Evolutionary conservation across 2,888 invertebrate genomes (phyloP).

Genomic region (Aleiodes alternator): DNA sequence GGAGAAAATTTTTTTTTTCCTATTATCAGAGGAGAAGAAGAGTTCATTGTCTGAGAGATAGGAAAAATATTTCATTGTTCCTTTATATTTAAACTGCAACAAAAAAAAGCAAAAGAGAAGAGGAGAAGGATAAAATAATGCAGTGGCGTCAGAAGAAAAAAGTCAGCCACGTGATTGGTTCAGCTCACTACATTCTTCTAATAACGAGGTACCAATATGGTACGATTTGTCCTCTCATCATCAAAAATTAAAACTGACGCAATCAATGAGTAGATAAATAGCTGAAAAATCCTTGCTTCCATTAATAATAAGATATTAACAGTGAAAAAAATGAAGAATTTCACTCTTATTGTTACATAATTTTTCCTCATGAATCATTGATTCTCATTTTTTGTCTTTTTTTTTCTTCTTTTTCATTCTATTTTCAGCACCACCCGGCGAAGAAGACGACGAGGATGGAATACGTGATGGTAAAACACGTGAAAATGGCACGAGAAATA

Average conservation of each 20-base stretch:
- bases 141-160: constrained; percentile 73
- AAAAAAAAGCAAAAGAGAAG: not conserved
- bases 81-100: not conserved
- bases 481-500: constrained; percentile 62
- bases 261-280: constrained; percentile 4
- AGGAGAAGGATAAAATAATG: constrained; percentile 57
- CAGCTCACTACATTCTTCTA: constrained; percentile 71
- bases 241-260: not conserved
- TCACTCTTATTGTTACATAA: not conserved
- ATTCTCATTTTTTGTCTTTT: not conserved
- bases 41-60: no score
- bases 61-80: no score
- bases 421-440: constrained; percentile 70
- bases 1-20: not conserved
- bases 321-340: not conserved
- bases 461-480: constrained; percentile 64
- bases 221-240: constrained; percentile 60
- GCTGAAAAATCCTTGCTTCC: not conserved
- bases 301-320: not conserved
- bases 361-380: constrained; percentile 9
- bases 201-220: constrained; percentile 74
- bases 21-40: no score
- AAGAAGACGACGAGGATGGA: constrained; percentile 72
- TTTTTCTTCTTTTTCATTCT: not conserved
- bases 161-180: constrained; percentile 73